Conservation (phyloP, 2,113 vertebrate genomes). For the Nothoprocta perdicaria region DNA sequence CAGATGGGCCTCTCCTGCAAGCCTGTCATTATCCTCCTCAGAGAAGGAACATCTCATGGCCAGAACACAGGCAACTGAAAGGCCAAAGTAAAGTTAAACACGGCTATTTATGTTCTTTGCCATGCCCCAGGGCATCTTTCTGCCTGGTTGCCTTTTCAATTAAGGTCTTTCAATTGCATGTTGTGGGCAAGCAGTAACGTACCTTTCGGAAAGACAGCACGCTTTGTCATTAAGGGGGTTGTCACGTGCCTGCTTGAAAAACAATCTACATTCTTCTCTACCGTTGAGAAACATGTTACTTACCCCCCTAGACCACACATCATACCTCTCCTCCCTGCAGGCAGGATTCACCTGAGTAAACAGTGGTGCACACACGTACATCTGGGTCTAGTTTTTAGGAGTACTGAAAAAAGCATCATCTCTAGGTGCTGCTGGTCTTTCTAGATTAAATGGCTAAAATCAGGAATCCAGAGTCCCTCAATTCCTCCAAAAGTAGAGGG, state of each 20-base stretch:
- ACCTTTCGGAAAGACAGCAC: not conserved
- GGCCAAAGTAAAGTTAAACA: not conserved
- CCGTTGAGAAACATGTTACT: too few relatives aligned
- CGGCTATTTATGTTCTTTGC: not conserved
- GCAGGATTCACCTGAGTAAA: too few relatives aligned
- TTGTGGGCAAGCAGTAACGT: not conserved
- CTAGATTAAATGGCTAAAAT: rapidly evolving
- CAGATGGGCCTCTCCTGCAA: not conserved
- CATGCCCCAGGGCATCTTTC: too few relatives aligned
- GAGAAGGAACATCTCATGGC: rapidly evolving
- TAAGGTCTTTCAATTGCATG: not conserved
- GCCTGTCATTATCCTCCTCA: too few relatives aligned
- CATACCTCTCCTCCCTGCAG: not conserved
- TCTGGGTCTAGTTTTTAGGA: not conserved
- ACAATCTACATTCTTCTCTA: not conserved
- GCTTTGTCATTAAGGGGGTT: too few relatives aligned
- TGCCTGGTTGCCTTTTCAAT: not conserved
- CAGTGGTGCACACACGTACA: too few relatives aligned
- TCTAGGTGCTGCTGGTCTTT: not conserved
- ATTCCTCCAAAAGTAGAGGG: rapidly evolving
- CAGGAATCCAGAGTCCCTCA: not conserved
- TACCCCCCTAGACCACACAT: not conserved
- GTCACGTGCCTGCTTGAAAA: not conserved
- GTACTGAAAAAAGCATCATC: not conserved
- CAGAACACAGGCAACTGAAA: not conserved